Evolutionary conservation across 30 jellyfish, hydroid and myxozoan genomes (phyloP).

Genomic region (Hydractinia echinata): DNA sequence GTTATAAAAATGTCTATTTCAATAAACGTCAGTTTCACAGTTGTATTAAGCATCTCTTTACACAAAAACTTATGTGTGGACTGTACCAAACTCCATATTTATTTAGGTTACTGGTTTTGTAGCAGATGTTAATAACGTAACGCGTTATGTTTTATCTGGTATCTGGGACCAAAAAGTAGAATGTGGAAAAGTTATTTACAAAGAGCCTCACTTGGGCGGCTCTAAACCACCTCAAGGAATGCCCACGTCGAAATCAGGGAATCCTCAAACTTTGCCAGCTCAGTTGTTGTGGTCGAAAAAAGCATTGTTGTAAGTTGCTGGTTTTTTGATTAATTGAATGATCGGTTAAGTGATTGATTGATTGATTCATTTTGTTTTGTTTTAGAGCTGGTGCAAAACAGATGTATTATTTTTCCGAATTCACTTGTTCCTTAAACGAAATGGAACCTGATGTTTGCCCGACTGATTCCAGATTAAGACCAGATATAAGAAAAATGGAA

Average conservation of each 20-base stretch:
- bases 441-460: constrained; percentile 58
- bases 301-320: constrained; percentile 69
- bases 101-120: constrained; percentile 90
- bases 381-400: constrained; percentile 65
- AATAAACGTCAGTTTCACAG: no score
- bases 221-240: constrained; percentile 68
- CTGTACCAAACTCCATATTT: no score
- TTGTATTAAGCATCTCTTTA: no score
- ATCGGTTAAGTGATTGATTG: not conserved
- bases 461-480: constrained; percentile 97
- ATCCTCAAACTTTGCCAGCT: constrained; percentile 81
- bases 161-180: constrained; percentile 89
- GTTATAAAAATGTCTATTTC: no score
- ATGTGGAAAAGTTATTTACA: constrained; percentile 84
- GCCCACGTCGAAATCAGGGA: constrained; percentile 69
- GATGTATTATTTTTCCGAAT: constrained; percentile 88
- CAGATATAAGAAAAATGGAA: constrained; percentile 86
- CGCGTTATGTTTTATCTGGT: constrained; percentile 93
- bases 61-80: no score
- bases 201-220: constrained; percentile 47
- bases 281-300: constrained; percentile 68
- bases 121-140: constrained; percentile 73
- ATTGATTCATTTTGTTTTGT: not conserved
- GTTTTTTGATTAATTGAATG: not conserved
- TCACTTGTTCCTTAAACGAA: constrained; percentile 91